Conservation (phyloP, 2,797 vertebrate genomes). For the Clarias pachynema region DNA sequence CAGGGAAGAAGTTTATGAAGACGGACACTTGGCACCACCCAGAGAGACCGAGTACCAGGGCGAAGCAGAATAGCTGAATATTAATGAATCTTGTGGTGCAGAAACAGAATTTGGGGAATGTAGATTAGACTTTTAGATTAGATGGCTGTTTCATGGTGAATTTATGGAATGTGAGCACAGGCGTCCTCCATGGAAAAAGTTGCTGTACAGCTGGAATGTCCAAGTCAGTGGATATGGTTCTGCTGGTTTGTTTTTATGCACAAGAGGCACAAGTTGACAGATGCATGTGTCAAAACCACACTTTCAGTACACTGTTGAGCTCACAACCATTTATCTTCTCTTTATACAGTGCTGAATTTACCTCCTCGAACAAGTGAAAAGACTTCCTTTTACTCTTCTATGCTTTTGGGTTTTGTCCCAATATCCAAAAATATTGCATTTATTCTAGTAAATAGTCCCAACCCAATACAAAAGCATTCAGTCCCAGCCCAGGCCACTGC, state of each 20-base stretch:
- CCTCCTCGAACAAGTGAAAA: neutral
- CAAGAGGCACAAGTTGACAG: neutral
- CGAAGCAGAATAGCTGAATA: slow-evolving; percentile 53
- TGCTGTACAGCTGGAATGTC: neutral
- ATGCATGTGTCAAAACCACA: neutral
- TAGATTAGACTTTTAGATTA: slow-evolving; percentile 46
- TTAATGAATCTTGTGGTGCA: slow-evolving; percentile 37
- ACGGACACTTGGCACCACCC: slow-evolving; percentile 42
- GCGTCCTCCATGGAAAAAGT: neutral
- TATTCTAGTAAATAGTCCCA: neutral
- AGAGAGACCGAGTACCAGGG: slow-evolving; percentile 43
- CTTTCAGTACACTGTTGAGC: neutral
- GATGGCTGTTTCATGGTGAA: slow-evolving; percentile 43
- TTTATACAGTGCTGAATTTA: neutral
- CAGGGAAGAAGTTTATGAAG: slow-evolving; percentile 49
- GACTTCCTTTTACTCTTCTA: neutral
- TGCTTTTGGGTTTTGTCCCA: neutral
- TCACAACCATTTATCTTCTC: neutral
- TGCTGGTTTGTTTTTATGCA: too few species aligned
- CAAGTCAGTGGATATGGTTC: neutral
- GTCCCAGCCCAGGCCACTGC: neutral
- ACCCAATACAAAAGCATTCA: neutral
- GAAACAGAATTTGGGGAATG: slow-evolving; percentile 34
- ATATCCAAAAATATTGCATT: neutral
- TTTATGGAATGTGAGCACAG: slow-evolving; percentile 67